These are phyloP conservation scores for Acronicta psi DNA, from an alignment of 2,888 invertebrate species.

Conservation along the genomic window DNA sequence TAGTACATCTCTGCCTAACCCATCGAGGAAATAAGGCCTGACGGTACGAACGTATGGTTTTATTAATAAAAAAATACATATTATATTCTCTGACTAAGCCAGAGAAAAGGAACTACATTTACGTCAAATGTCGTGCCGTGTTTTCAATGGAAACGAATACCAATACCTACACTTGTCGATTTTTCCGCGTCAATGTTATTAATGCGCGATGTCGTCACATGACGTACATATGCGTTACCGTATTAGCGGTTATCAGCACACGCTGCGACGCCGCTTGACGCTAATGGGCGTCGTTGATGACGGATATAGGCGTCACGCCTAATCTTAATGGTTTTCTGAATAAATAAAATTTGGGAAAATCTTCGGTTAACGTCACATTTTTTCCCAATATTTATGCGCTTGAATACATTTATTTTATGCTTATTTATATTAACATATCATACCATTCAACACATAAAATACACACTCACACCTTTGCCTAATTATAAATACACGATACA, in stretches of 20 bases:
- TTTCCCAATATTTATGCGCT: conserved; percentile 3
- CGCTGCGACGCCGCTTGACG: conserved; percentile 48
- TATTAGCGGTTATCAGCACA: conserved; percentile 61
- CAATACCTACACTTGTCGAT: conserved; percentile 70
- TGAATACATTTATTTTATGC: background rate
- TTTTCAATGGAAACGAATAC: conserved; percentile 62
- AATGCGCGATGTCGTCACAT: conserved; percentile 63
- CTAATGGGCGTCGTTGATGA: conserved; percentile 57
- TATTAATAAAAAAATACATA: too few relatives aligned
- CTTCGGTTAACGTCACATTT: conserved; percentile 6
- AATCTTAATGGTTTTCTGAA: conserved; percentile 55
- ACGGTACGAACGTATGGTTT: too few relatives aligned
- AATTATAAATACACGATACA: too few relatives aligned
- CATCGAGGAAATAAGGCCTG: too few relatives aligned
- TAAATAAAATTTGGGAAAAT: conserved; percentile 45
- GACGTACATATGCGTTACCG: conserved; percentile 53
- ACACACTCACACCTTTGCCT: too few relatives aligned
- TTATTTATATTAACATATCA: background rate
- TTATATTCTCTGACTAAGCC: too few relatives aligned
- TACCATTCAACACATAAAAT: too few relatives aligned
- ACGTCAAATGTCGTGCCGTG: background rate
- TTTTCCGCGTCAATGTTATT: conserved; percentile 81
- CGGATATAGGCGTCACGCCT: conserved; percentile 52
- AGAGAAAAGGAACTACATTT: too few relatives aligned
- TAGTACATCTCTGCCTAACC: too few relatives aligned